phyloP scores from a whole-genome alignment of 1,140 invertebrate species.

The Bombus polaris region DNA sequence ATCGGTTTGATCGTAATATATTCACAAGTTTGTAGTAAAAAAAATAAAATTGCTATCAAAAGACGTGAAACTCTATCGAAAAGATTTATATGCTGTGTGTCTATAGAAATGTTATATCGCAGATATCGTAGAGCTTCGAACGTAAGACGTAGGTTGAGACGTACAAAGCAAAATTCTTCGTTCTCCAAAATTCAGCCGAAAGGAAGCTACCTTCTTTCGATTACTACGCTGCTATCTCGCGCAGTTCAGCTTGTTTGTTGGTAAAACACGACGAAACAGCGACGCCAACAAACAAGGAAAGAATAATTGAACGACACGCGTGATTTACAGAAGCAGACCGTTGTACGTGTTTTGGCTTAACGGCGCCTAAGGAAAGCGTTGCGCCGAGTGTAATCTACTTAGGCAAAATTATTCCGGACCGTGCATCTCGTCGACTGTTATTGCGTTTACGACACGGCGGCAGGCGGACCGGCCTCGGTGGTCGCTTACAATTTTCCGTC shows the following conservation, averaged over 20 bases:
- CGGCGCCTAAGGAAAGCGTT: constrained; percentile 15
- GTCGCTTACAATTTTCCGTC: constrained; percentile 12
- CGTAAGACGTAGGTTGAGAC: background rate
- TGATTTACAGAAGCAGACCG: constrained; percentile 15
- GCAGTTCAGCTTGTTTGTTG: background rate
- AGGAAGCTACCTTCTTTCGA: background rate
- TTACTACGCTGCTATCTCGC: background rate
- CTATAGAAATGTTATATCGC: too few species aligned
- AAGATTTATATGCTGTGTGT: too few species aligned
- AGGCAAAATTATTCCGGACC: constrained; percentile 37
- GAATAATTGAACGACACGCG: constrained; percentile 20
- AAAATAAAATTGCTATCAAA: too few species aligned
- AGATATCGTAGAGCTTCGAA: too few species aligned
- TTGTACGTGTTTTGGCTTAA: constrained; percentile 7
- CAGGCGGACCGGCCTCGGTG: too few species aligned
- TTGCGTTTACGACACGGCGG: constrained; percentile 1
- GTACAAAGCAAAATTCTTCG: too few species aligned
- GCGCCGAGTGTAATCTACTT: constrained; percentile 26
- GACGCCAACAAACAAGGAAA: background rate
- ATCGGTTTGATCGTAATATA: too few species aligned
- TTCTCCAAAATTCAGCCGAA: background rate
- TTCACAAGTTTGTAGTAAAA: too few species aligned
- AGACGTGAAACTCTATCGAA: too few species aligned
- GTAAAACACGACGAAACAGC: background rate
- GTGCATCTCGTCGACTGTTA: constrained; percentile 31